phyloP scores from a whole-genome alignment of 23 tunicate species.

The Ciona savignyi region DNA sequence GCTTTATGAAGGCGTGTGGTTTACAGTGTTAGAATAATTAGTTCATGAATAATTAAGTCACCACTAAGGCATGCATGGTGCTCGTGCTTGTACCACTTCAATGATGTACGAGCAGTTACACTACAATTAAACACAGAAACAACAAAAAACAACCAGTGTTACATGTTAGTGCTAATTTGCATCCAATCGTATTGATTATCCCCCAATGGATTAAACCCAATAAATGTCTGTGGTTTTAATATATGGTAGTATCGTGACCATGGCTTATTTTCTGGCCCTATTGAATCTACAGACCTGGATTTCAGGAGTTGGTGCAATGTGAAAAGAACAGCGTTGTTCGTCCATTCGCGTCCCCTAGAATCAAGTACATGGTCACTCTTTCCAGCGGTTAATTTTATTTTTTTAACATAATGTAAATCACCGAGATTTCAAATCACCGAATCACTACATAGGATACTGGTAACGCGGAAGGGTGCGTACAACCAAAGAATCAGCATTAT shows the following conservation, averaged over 20 bases:
- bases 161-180: background rate
- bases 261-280: too few species aligned
- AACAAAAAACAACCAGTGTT: background rate
- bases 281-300: constrained; percentile 27
- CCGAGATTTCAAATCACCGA: background rate
- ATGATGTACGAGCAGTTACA: too few species aligned
- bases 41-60: background rate
- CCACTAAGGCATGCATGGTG: background rate
- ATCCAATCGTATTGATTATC: too few species aligned
- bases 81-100: background rate
- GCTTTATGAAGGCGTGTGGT: too few species aligned
- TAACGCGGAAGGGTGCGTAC: too few species aligned
- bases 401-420: background rate
- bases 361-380: too few species aligned
- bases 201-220: too few species aligned
- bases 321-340: constrained; percentile 85
- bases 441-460: too few species aligned
- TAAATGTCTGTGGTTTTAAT: background rate
- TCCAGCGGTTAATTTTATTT: too few species aligned
- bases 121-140: background rate
- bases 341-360: constrained; percentile 86
- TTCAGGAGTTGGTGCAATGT: constrained; percentile 15
- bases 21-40: background rate
- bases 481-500: background rate
- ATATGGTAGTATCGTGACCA: background rate